Conservation (phyloP, 2,888 invertebrate species). For the Xylota sylvarum region DNA sequence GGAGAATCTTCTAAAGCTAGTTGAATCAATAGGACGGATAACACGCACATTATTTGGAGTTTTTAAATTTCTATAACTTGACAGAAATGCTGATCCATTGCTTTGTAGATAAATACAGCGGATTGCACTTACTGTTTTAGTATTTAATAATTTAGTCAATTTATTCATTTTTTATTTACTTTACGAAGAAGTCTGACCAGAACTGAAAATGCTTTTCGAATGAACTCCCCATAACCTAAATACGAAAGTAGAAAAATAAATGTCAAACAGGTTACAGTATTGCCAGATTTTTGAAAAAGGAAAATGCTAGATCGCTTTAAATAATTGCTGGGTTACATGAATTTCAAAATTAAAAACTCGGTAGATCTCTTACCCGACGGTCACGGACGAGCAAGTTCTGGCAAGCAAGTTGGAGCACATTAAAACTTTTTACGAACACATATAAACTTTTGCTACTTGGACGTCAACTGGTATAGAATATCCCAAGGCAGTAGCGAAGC, state of each 20-base stretch:
- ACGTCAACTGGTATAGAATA: too few relatives aligned
- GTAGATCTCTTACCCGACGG: too few relatives aligned
- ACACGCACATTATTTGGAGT: not conserved
- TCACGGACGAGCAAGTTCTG: too few relatives aligned
- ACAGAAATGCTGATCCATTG: not conserved
- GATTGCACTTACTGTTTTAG: not conserved
- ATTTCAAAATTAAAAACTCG: too few relatives aligned
- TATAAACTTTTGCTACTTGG: too few relatives aligned
- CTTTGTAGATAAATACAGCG: not conserved
- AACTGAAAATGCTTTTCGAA: not conserved
- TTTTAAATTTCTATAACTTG: not conserved
- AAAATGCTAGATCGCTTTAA: too few relatives aligned
- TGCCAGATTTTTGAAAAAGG: too few relatives aligned
- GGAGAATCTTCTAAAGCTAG: conserved; percentile 9
- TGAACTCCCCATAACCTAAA: not conserved
- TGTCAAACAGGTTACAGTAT: not conserved
- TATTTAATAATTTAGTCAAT: conserved; percentile 14
- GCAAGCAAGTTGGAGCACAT: too few relatives aligned
- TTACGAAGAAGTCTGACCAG: not conserved
- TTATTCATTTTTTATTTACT: conserved; percentile 42
- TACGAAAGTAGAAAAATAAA: not conserved
- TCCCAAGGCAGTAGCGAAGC: too few relatives aligned
- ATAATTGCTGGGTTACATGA: too few relatives aligned
- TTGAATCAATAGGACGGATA: too few relatives aligned
- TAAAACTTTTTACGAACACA: too few relatives aligned